Evolutionary conservation across 2,888 invertebrate species (phyloP).

Genomic region (Oasisia sp.): DNA sequence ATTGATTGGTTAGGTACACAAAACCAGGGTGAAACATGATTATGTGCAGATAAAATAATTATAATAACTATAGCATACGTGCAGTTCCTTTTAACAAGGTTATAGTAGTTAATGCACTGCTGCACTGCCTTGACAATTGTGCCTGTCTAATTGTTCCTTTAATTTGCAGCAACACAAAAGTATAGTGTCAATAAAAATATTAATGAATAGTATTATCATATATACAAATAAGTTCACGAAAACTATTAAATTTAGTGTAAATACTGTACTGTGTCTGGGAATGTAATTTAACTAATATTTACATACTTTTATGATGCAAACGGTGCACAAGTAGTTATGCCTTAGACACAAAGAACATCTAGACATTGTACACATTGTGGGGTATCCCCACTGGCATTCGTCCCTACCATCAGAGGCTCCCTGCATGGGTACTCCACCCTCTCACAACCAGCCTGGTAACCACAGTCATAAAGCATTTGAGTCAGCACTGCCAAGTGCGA

Average conservation of each 20-base stretch:
- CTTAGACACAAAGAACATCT: not conserved
- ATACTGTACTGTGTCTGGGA: not conserved
- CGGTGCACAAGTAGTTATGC: not conserved
- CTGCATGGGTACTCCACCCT: not conserved
- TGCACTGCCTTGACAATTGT: too few species aligned
- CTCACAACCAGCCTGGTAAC: not conserved
- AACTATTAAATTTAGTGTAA: not conserved
- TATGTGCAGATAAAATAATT: too few species aligned
- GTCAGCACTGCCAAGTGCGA: not conserved
- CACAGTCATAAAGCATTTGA: not conserved
- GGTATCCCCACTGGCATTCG: not conserved
- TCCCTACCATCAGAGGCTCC: not conserved
- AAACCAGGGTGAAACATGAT: too few species aligned
- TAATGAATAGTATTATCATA: not conserved
- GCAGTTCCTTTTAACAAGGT: too few species aligned
- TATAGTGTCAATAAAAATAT: not conserved
- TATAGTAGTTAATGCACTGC: too few species aligned
- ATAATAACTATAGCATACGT: too few species aligned
- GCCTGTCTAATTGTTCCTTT: too few species aligned
- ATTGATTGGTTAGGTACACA: too few species aligned
- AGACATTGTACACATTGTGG: not conserved
- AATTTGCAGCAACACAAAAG: too few species aligned
- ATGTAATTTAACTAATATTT: not conserved
- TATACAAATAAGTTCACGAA: not conserved
- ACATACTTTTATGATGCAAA: not conserved